Evolutionary conservation across 2,888 invertebrate species (phyloP), one percentile per base, ranked within the genome.

Genomic region (Zaprionus obscuricornis): DNA sequence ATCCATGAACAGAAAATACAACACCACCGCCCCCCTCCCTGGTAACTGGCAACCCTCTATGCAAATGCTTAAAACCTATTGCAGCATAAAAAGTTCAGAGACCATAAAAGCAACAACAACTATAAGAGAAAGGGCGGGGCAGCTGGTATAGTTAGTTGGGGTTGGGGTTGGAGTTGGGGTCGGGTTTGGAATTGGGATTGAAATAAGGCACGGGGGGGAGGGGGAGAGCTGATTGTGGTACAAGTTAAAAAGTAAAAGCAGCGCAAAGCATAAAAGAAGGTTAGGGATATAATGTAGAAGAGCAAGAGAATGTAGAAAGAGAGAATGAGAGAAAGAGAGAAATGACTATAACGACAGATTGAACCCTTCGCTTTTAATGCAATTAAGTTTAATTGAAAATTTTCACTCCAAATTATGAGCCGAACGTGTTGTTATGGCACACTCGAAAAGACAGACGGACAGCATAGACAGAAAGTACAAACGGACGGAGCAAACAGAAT

Each of bases 301-400:
- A 22, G 17, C 20, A 42, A 40, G 22, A 18, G 26, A 10, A 6
- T 7, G 7, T 20, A 22, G 40, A 43, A 22, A 3, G 11, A 34
- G 17, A 34, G 26, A 26, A 26, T 20, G 18, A n/a, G 8, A 3
- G 24, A 10, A 16, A 5, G n/a, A 13, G 39, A 10, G 1, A 50
- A 55, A 62, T 40, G 76, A 55, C 59, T 69, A 55, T 77, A 83
- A 77, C 81, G 81, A 76, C 86, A 81, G 81, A 81, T 81, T 81
- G 86, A 81, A 81, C 81, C 86, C 81, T 81, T 81, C 84, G 86
- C 86, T 84, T 81, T 81, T 81, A 85, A 86, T 77, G 82, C 82
- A 83, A 83, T 83, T 83, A 83, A 84, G 86, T 85, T 83, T 84
- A 83, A 83, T 83, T 83, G 86, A 83, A 83, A 83, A 83, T 83